These are phyloP conservation scores for Neocrepidodera transversa DNA, from an alignment of 2,888 invertebrate genomes.

Conservation along the genomic window DNA sequence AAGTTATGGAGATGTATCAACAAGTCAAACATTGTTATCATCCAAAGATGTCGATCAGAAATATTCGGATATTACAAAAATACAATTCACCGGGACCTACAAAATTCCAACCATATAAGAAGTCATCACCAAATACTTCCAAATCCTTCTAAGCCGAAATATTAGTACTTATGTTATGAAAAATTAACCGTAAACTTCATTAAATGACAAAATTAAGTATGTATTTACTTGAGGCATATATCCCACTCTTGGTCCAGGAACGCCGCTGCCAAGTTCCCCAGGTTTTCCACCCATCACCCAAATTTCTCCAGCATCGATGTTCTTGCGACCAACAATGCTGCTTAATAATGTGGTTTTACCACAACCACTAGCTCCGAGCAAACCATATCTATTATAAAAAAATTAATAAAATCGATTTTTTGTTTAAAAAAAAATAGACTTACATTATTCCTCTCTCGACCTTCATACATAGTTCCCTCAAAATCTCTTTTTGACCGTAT, in stretches of 20 bases:
- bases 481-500: slow-evolving; percentile 70
- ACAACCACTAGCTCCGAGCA: slow-evolving; percentile 91
- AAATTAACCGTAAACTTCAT: too few species aligned
- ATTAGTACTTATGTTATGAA: too few species aligned
- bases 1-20: too few species aligned
- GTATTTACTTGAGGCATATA: slow-evolving; percentile 60
- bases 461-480: slow-evolving; percentile 75
- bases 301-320: slow-evolving; percentile 81
- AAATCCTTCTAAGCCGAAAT: too few species aligned
- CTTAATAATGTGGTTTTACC: slow-evolving; percentile 88
- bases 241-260: slow-evolving; percentile 87
- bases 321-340: slow-evolving; percentile 83
- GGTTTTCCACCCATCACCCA: slow-evolving; percentile 86
- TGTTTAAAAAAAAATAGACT: too few species aligned
- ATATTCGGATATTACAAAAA: too few species aligned
- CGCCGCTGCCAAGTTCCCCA: slow-evolving; percentile 81
- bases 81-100: too few species aligned
- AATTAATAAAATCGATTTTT: background rate
- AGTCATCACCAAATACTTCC: too few species aligned
- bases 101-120: too few species aligned
- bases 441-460: slow-evolving; percentile 80
- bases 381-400: slow-evolving; percentile 73
- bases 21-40: too few species aligned
- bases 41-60: too few species aligned
- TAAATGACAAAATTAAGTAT: too few species aligned